Evolutionary conservation across 2,888 invertebrate species (phyloP).

Genomic region (Hydropsyche betteni): DNA sequence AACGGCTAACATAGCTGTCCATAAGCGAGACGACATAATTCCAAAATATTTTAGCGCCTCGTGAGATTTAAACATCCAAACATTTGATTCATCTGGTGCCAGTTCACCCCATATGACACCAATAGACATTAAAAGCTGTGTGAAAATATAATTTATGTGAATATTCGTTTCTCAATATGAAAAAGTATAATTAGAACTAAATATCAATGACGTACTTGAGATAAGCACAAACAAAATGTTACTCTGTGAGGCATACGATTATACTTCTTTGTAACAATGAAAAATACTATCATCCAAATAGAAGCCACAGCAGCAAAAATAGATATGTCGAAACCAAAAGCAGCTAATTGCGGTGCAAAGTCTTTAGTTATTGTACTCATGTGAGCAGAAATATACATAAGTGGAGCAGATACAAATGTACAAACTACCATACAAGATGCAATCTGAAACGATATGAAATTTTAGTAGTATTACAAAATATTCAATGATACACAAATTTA

Average conservation of each 20-base stretch:
- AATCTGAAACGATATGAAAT: slow-evolving; percentile 67
- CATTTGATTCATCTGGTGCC: slow-evolving; percentile 58
- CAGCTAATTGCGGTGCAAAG: slow-evolving; percentile 78
- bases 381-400: slow-evolving; percentile 95
- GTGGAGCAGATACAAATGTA: slow-evolving; percentile 92
- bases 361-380: slow-evolving; percentile 86
- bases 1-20: slow-evolving; percentile 86
- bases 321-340: slow-evolving; percentile 85
- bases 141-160: slow-evolving; percentile 47
- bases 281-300: slow-evolving; percentile 80
- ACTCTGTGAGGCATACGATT: slow-evolving; percentile 83
- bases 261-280: slow-evolving; percentile 78
- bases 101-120: slow-evolving; percentile 82
- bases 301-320: slow-evolving; percentile 80
- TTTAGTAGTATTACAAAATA: no score
- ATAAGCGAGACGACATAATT: slow-evolving; percentile 83
- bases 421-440: slow-evolving; percentile 95
- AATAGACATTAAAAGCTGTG: slow-evolving; percentile 72
- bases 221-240: slow-evolving; percentile 79
- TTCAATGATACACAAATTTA: neutral
- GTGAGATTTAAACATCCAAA: slow-evolving; percentile 76
- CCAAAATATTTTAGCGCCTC: slow-evolving; percentile 80
- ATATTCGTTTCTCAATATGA: slow-evolving; percentile 37
- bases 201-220: slow-evolving; percentile 72
- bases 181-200: slow-evolving; percentile 28